Percentiles rank a stretch among this genome's conserved stretches.
Conservation (phyloP, 2,113 vertebrate genomes). For the Atlantisia rogersi region DNA sequence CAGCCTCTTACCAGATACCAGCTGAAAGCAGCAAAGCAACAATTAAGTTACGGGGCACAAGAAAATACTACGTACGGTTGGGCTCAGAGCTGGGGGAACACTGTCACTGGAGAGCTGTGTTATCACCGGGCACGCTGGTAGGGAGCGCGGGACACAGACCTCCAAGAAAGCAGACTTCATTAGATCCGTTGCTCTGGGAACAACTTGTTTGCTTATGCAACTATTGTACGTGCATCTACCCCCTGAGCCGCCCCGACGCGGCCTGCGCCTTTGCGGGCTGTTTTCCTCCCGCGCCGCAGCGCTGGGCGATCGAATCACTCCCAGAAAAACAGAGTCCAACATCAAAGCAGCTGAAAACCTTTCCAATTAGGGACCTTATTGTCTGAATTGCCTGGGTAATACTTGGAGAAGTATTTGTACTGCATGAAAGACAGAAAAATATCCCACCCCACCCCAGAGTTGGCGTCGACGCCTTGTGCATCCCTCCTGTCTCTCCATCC, state of each 20-base stretch:
- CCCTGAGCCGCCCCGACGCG: neutral
- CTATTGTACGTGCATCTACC: neutral
- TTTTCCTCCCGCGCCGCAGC: neutral
- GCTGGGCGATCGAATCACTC: rapidly evolving
- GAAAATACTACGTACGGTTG: rapidly evolving
- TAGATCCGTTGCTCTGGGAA: constrained; percentile 21
- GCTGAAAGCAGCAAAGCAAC: neutral
- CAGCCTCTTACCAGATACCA: neutral
- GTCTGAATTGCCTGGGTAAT: rapidly evolving
- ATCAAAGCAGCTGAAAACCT: neutral
- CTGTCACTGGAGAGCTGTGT: neutral
- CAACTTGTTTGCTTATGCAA: constrained; percentile 25
- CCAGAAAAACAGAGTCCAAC: neutral
- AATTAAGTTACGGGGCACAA: rapidly evolving
- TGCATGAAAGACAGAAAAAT: rapidly evolving
- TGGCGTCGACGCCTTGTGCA: neutral
- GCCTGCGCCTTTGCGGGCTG: rapidly evolving
- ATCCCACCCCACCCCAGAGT: neutral
- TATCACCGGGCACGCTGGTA: neutral
- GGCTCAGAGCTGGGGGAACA: neutral
- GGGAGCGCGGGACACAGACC: neutral
- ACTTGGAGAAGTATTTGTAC: rapidly evolving
- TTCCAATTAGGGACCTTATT: neutral
- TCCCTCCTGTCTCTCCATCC: neutral
- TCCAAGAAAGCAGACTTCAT: neutral